Evolutionary conservation across 2,113 vertebrate genomes (phyloP).

Genomic region (Nibea albiflora): DNA sequence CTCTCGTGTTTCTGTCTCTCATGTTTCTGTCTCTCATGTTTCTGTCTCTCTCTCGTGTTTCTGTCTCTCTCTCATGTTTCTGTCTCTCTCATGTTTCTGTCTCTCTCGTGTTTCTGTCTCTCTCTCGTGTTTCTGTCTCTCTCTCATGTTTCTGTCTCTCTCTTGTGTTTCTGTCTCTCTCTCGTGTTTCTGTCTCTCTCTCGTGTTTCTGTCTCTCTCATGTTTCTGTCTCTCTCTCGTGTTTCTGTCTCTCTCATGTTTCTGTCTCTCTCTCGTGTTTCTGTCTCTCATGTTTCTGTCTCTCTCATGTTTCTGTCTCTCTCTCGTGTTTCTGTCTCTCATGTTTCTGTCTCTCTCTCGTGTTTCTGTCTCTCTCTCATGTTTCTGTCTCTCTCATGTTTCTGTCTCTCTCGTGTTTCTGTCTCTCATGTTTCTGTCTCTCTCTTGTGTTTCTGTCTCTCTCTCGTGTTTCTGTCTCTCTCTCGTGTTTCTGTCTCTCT

Average conservation of each 20-base stretch:
- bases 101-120: no score
- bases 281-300: no score
- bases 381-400: background rate
- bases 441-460: conserved; percentile 34
- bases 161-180: conserved; percentile 21
- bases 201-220: background rate
- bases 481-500: no score
- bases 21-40: conserved; percentile 59
- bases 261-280: conserved; percentile 5
- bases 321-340: no score
- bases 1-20: background rate
- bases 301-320: no score
- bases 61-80: background rate
- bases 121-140: conserved; percentile 11
- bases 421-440: background rate
- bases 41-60: conserved; percentile 6
- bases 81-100: no score
- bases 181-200: no score
- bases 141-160: conserved; percentile 27
- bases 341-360: no score
- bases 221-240: background rate
- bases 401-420: no score
- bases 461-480: no score
- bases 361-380: background rate
- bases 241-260: conserved; percentile 12